A percentile compares a stretch with the other conserved stretches of the same genome.
phyloP scores from a whole-genome alignment of 1,140 invertebrate species.

The Philopotamus ludificatus region DNA sequence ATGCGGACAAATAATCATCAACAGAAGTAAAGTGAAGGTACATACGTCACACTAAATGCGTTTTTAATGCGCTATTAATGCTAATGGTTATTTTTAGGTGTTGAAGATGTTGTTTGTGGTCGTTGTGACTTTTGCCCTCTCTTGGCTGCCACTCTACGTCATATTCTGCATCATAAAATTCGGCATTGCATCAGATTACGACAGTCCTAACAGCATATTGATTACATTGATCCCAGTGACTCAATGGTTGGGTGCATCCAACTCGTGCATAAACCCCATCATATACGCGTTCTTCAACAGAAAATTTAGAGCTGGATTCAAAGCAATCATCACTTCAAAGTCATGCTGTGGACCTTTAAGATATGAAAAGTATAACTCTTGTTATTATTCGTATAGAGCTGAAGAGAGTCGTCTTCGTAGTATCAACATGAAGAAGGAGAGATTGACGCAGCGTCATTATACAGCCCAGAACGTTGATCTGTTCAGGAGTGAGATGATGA shows the following conservation, averaged over 20 bases:
- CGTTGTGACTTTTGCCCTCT: constrained; percentile 62
- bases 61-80: not conserved
- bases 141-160: constrained; percentile 67
- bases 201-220: constrained; percentile 46
- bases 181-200: constrained; percentile 37
- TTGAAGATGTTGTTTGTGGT: constrained; percentile 68
- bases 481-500: constrained; percentile 31
- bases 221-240: constrained; percentile 58
- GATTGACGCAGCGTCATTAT: constrained; percentile 34
- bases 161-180: constrained; percentile 55
- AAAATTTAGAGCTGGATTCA: constrained; percentile 66
- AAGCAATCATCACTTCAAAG: constrained; percentile 47
- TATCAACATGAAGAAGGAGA: constrained; percentile 32
- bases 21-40: constrained; percentile 43
- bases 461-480: constrained; percentile 34
- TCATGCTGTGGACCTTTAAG: constrained; percentile 47
- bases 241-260: constrained; percentile 65
- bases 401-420: constrained; percentile 35
- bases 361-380: constrained; percentile 41
- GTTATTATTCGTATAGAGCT: constrained; percentile 38
- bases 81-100: constrained; percentile 43
- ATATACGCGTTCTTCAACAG: constrained; percentile 68
- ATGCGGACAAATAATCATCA: constrained; percentile 38
- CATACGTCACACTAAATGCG: not conserved
- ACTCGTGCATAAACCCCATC: constrained; percentile 55